phyloP scores from a whole-genome alignment of 2,113 vertebrate genomes.

The Cricetomys ansorgei region DNA sequence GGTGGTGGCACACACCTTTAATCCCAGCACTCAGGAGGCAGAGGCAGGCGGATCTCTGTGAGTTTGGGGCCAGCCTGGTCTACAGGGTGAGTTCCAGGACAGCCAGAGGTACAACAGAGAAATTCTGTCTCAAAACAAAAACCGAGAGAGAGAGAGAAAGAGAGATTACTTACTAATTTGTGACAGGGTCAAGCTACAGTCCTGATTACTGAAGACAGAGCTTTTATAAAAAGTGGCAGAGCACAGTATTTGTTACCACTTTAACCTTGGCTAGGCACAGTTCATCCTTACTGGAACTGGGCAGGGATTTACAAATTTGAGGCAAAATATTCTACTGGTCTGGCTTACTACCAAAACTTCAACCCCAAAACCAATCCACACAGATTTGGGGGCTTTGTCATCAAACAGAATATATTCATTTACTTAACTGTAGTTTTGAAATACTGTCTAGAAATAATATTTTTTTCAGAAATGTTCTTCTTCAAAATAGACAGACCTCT shows the following conservation, averaged over 20 bases:
- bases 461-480: constrained; percentile 50
- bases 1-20: too few relatives aligned
- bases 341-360: not conserved
- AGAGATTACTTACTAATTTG: too few relatives aligned
- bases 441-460: not conserved
- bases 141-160: too few relatives aligned
- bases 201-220: not conserved
- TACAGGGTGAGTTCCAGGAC: too few relatives aligned
- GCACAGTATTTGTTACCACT: not conserved
- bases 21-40: too few relatives aligned
- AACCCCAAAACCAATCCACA: not conserved
- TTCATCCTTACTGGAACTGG: not conserved
- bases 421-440: constrained; percentile 12
- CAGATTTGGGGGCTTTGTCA: not conserved
- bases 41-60: too few relatives aligned
- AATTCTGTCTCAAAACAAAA: too few relatives aligned
- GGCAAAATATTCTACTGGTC: not conserved
- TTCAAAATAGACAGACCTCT: not conserved
- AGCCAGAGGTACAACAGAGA: too few relatives aligned
- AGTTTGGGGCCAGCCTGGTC: too few relatives aligned
- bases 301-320: constrained; percentile 17
- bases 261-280: not conserved
- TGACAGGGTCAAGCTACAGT: not conserved
- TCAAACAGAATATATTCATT: not conserved
- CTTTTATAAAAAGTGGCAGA: constrained; percentile 37